Percentiles rank a stretch among this genome's conserved stretches.
These are phyloP conservation scores for Oreotrochilus melanogaster DNA, from an alignment of 2,113 vertebrate genomes.

Conservation along the genomic window DNA sequence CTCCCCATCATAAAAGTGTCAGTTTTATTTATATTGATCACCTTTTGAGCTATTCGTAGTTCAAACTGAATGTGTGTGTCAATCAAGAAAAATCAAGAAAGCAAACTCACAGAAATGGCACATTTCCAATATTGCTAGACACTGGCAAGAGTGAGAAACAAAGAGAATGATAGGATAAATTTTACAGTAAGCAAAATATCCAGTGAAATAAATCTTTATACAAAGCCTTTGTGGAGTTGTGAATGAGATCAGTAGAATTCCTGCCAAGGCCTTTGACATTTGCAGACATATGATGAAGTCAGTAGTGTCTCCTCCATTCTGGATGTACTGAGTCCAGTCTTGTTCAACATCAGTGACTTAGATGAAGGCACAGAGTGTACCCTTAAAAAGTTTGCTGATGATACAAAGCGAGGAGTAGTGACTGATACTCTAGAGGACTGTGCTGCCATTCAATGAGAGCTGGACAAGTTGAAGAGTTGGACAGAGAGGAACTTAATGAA, in stretches of 20 bases:
- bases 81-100: background rate
- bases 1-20: background rate
- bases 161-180: background rate
- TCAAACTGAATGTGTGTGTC: background rate
- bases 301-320: background rate
- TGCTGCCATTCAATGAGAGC: no score
- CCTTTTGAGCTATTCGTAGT: conserved; percentile 5
- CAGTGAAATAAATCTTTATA: background rate
- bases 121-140: background rate
- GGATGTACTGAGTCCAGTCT: no score
- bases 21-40: conserved; percentile 41
- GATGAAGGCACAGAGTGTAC: no score
- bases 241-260: background rate
- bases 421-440: no score
- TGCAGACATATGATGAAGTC: background rate
- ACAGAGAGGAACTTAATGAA: no score
- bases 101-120: background rate
- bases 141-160: background rate
- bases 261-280: background rate
- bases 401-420: no score
- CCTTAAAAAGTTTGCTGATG: no score
- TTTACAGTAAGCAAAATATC: background rate
- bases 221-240: background rate
- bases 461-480: no score
- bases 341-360: no score